phyloP scores from a whole-genome alignment of 2,888 invertebrate species.

The Rhimphoctona megacephalus region DNA sequence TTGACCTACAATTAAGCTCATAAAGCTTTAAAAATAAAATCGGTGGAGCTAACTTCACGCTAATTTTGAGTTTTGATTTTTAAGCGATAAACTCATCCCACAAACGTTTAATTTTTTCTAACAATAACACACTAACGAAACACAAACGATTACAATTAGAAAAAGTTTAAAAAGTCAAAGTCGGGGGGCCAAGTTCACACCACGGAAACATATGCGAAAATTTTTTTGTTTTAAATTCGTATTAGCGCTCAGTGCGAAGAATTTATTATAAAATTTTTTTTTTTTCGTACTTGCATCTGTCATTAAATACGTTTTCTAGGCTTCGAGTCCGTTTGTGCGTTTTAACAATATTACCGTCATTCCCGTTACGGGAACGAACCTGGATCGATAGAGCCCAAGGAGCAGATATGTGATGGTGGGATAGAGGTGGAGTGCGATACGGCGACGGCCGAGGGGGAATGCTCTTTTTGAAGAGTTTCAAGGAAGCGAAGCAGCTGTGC shows the following conservation, averaged over 20 bases:
- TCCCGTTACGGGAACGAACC: neutral
- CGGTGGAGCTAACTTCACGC: too few relatives aligned
- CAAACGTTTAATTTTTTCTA: too few relatives aligned
- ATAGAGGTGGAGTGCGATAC: too few relatives aligned
- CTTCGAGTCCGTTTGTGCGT: neutral
- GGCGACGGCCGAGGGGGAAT: neutral
- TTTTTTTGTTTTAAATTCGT: neutral
- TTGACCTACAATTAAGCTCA: too few relatives aligned
- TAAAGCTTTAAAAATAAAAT: too few relatives aligned
- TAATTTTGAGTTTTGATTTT: too few relatives aligned
- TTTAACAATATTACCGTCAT: conserved; percentile 2
- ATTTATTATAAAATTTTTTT: neutral
- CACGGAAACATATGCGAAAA: neutral
- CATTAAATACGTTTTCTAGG: neutral
- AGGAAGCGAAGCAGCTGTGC: conserved; percentile 1
- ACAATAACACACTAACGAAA: too few relatives aligned
- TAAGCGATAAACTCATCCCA: too few relatives aligned
- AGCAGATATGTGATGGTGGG: neutral
- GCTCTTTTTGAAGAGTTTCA: neutral
- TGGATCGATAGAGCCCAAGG: conserved; percentile 23
- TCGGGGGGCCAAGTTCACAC: too few relatives aligned
- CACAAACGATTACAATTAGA: too few relatives aligned
- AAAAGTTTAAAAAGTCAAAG: too few relatives aligned
- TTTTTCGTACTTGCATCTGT: neutral
- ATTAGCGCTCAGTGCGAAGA: neutral